phyloP scores from a whole-genome alignment of 2,113 vertebrate genomes.

The Athene cunicularia region DNA sequence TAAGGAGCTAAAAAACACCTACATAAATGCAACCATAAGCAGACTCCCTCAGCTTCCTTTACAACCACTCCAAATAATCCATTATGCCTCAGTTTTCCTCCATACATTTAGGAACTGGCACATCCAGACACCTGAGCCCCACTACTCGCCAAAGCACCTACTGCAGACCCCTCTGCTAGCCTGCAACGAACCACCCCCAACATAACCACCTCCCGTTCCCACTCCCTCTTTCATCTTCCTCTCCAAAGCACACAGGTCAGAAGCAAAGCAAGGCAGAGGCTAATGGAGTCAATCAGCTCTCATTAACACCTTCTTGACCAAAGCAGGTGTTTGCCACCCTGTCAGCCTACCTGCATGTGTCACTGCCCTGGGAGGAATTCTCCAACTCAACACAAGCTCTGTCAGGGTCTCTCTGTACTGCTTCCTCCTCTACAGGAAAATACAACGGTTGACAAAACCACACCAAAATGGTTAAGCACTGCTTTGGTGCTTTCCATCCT shows the following conservation, averaged over 20 bases:
- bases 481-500: neutral
- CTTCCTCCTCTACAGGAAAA: neutral
- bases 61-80: neutral
- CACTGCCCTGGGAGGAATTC: neutral
- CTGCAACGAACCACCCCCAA: no score
- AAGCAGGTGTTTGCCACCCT: neutral
- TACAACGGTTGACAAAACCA: rapidly evolving
- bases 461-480: rapidly evolving
- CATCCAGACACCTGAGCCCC: neutral
- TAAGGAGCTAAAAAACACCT: neutral
- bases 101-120: neutral
- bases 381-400: neutral
- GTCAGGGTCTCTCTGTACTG: neutral
- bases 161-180: neutral
- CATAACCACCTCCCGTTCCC: neutral
- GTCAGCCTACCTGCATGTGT: neutral
- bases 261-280: neutral
- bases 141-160: neutral
- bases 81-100: neutral
- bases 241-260: neutral
- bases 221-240: neutral
- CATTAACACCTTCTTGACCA: neutral
- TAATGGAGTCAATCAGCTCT: neutral
- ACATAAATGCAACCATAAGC: rapidly evolving
- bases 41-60: neutral